Percentiles rank a stretch among this genome's conserved stretches.
Conservation (phyloP, 2,888 invertebrate genomes). For the Elgonia sp. region DNA sequence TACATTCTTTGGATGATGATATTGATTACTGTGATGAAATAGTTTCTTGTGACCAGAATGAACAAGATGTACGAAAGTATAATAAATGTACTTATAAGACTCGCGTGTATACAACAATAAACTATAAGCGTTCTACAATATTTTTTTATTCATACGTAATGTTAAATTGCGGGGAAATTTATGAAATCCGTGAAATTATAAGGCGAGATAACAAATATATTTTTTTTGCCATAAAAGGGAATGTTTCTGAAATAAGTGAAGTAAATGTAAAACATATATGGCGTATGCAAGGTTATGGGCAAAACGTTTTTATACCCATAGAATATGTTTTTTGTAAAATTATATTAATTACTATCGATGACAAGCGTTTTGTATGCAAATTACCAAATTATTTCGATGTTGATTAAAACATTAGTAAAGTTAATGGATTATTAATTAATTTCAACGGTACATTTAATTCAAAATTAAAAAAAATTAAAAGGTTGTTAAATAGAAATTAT, state of each 20-base stretch:
- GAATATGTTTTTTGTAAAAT: not conserved
- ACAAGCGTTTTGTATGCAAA: slow-evolving; percentile 2
- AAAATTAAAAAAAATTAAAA: too few species aligned
- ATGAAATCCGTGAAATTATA: slow-evolving; percentile 3
- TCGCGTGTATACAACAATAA: slow-evolving; percentile 25
- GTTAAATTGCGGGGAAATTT: not conserved
- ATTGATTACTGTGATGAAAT: slow-evolving; percentile 24
- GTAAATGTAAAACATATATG: slow-evolving; percentile 7
- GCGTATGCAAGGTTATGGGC: not conserved
- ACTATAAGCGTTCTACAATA: slow-evolving; percentile 2
- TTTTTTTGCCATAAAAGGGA: not conserved
- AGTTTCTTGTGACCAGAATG: not conserved
- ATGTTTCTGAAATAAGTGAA: not conserved
- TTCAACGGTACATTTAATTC: too few species aligned
- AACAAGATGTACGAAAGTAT: not conserved
- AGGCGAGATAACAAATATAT: not conserved
- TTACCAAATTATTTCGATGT: slow-evolving; percentile 6
- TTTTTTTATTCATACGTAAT: slow-evolving; percentile 22
- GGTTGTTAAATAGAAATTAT: too few species aligned
- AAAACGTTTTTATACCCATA: not conserved
- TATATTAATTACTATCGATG: not conserved
- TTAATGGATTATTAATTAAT: too few species aligned
- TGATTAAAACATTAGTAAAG: too few species aligned
- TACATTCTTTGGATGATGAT: not conserved
- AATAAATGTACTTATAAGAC: slow-evolving; percentile 42